Percentiles rank a stretch among this genome's conserved stretches.
Conservation (phyloP, 92 coral and sea anemone species). For the Bergia puertoricense region DNA sequence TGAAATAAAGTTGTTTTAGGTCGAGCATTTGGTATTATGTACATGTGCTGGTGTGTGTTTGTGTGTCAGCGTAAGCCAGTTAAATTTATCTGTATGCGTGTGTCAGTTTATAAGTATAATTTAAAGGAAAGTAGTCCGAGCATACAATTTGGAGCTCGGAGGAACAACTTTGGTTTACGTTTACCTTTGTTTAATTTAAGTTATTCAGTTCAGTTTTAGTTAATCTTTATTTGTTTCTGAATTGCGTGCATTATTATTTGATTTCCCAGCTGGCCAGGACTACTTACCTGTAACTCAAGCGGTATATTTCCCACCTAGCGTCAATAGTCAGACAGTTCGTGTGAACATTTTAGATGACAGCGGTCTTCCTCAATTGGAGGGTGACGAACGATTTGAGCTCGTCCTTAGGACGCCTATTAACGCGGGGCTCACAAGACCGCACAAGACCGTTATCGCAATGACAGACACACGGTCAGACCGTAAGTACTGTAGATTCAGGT, state of each 20-base stretch:
- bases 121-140: no score
- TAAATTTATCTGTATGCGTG: no score
- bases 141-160: no score
- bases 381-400: slow-evolving; percentile 80
- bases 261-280: slow-evolving; percentile 78
- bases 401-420: slow-evolving; percentile 86
- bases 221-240: neutral
- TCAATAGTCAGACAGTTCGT: slow-evolving; percentile 62
- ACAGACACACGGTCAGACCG: slow-evolving; percentile 84
- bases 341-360: slow-evolving; percentile 87
- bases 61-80: no score
- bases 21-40: no score
- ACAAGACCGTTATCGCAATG: slow-evolving; percentile 65
- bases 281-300: slow-evolving; percentile 82
- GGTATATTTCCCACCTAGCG: slow-evolving; percentile 79
- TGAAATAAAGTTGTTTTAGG: no score
- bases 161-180: neutral
- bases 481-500: slow-evolving; percentile 50
- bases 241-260: neutral
- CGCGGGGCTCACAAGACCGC: slow-evolving; percentile 64
- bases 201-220: neutral
- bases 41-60: no score
- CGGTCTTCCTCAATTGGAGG: slow-evolving; percentile 90
- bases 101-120: no score
- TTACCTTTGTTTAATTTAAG: neutral